These are phyloP conservation scores for Coregonus clupeaformis DNA, from an alignment of 2,113 vertebrate genomes.

Conservation along the genomic window DNA sequence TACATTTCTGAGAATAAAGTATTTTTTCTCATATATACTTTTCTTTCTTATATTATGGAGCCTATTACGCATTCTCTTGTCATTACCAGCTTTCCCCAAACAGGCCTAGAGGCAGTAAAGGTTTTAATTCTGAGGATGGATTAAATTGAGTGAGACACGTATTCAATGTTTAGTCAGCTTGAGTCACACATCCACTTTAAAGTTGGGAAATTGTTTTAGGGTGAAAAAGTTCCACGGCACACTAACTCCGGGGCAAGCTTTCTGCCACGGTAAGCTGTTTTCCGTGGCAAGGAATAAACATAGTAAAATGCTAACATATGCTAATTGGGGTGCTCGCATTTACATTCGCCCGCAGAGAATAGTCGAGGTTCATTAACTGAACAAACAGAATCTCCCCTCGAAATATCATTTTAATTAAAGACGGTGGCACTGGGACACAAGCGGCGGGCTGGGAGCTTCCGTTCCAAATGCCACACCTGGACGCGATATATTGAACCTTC, in stretches of 20 bases:
- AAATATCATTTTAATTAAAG: slow-evolving; percentile 80
- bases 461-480: slow-evolving; percentile 74
- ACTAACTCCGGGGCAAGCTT: slow-evolving; percentile 45
- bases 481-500: slow-evolving; percentile 50
- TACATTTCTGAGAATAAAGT: slow-evolving; percentile 75
- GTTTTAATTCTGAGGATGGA: not conserved
- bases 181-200: slow-evolving; percentile 30
- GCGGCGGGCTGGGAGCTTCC: slow-evolving; percentile 31
- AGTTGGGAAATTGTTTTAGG: slow-evolving; percentile 47
- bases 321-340: slow-evolving; percentile 72
- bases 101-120: not conserved
- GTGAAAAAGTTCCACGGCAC: slow-evolving; percentile 51
- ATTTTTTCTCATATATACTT: slow-evolving; percentile 66
- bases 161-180: slow-evolving; percentile 48
- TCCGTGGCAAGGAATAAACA: slow-evolving; percentile 63
- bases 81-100: too few relatives aligned
- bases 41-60: not conserved
- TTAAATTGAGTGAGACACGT: slow-evolving; percentile 19
- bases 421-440: slow-evolving; percentile 54
- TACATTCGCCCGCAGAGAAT: slow-evolving; percentile 73
- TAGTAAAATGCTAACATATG: slow-evolving; percentile 74
- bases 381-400: slow-evolving; percentile 72
- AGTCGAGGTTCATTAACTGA: slow-evolving; percentile 71
- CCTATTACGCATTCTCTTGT: not conserved
- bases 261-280: slow-evolving; percentile 66